phyloP scores from a whole-genome alignment of 2,888 invertebrate species.

The Andrena haemorrhoa region DNA sequence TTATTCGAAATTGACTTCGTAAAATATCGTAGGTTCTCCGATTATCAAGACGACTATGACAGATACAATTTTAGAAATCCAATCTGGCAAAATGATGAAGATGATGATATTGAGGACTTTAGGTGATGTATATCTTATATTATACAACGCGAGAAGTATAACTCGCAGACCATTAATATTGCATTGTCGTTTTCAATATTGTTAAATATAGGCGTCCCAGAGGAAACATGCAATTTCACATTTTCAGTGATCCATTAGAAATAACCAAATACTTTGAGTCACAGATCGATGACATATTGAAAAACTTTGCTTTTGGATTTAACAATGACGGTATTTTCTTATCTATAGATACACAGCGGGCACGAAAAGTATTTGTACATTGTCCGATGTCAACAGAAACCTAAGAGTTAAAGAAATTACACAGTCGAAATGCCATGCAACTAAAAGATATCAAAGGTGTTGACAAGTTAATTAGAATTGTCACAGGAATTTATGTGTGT shows the following conservation, averaged over 20 bases:
- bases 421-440: too few species aligned
- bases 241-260: slow-evolving; percentile 88
- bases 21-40: slow-evolving; percentile 63
- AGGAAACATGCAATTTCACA: slow-evolving; percentile 83
- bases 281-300: slow-evolving; percentile 87
- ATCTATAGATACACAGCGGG: not conserved
- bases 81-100: slow-evolving; percentile 81
- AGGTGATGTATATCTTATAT: slow-evolving; percentile 69
- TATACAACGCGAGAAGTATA: slow-evolving; percentile 4
- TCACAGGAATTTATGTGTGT: too few species aligned
- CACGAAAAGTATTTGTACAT: not conserved
- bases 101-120: slow-evolving; percentile 80
- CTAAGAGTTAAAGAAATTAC: too few species aligned
- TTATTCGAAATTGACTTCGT: not conserved
- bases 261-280: slow-evolving; percentile 88
- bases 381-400: too few species aligned
- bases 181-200: not conserved
- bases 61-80: slow-evolving; percentile 80
- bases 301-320: slow-evolving; percentile 83
- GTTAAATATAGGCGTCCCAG: slow-evolving; percentile 33
- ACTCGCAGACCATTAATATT: slow-evolving; percentile 1
- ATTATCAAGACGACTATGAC: slow-evolving; percentile 59
- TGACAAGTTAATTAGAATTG: too few species aligned
- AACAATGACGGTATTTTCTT: slow-evolving; percentile 28
- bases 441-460: too few species aligned